phyloP scores from a whole-genome alignment of 2,113 vertebrate species.

The Laticauda laticaudata region DNA sequence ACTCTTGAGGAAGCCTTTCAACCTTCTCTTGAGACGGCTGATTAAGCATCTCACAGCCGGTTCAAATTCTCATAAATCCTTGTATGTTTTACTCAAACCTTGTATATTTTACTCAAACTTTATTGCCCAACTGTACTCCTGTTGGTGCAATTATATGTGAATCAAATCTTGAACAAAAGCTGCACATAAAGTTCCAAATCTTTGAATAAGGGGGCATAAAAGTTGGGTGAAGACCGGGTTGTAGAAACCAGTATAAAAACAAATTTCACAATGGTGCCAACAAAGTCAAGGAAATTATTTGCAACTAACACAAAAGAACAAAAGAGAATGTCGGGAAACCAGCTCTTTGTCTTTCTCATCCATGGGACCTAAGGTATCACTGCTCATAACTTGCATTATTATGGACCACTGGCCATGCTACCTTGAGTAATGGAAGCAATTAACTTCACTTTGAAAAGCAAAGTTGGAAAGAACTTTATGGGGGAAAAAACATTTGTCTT shows the following conservation, averaged over 20 bases:
- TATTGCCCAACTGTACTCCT: not conserved
- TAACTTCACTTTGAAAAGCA: not conserved
- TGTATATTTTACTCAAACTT: not conserved
- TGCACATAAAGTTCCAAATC: not conserved
- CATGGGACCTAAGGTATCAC: not conserved
- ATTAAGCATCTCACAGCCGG: slow-evolving; percentile 21
- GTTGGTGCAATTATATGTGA: not conserved
- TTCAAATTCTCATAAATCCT: slow-evolving; percentile 13
- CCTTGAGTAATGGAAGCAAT: not conserved
- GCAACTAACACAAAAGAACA: not conserved
- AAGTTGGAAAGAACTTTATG: not conserved
- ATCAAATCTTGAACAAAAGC: not conserved
- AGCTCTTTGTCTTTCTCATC: not conserved
- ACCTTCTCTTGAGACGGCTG: slow-evolving; percentile 38
- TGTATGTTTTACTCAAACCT: not conserved
- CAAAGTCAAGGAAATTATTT: not conserved
- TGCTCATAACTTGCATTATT: not conserved
- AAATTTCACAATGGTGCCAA: not conserved
- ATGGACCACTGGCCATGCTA: not conserved
- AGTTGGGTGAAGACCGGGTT: not conserved
- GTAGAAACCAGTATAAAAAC: not conserved
- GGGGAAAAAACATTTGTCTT: not conserved
- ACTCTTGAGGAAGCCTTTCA: slow-evolving; percentile 46
- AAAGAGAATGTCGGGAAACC: too few relatives aligned
- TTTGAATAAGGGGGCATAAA: not conserved